These are phyloP conservation scores for Rhabditoides inermis DNA, from an alignment of 2,888 invertebrate species.

Conservation along the genomic window DNA sequence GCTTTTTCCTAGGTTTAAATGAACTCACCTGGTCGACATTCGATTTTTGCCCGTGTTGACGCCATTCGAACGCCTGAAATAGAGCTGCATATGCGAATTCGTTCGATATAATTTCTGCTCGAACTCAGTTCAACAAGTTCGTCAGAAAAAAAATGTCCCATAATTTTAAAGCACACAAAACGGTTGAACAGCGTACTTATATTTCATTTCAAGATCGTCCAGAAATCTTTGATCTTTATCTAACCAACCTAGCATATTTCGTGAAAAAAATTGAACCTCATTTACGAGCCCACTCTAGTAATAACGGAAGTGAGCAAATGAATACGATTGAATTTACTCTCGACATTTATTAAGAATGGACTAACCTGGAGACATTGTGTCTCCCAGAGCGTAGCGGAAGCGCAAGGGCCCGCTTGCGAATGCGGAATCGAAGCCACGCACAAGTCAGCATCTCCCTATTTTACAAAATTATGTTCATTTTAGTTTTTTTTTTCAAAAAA, in stretches of 20 bases:
- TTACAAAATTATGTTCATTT: not conserved
- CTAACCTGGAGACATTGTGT: conserved; percentile 29
- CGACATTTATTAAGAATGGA: no score
- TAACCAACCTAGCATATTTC: no score
- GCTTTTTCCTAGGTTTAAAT: no score
- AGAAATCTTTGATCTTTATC: no score
- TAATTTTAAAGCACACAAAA: not conserved
- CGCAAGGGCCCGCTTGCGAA: conserved; percentile 31
- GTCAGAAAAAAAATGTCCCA: not conserved
- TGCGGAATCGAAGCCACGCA: conserved; percentile 31
- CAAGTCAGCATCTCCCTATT: conserved; percentile 36
- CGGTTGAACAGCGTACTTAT: not conserved
- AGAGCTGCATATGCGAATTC: not conserved
- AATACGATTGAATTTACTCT: no score
- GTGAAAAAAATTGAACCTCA: no score
- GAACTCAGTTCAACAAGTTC: not conserved
- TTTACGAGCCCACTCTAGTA: no score
- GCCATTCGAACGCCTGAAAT: conserved; percentile 36
- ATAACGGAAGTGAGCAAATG: no score
- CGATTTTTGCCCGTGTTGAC: conserved; percentile 29
- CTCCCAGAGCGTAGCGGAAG: conserved; percentile 19
- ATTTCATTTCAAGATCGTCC: not conserved
- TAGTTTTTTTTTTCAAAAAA: no score
- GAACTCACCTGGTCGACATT: no score
- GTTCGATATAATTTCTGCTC: not conserved